Evolutionary conservation across 2,113 vertebrate species (phyloP).

Genomic region (Lepus timidus): DNA sequence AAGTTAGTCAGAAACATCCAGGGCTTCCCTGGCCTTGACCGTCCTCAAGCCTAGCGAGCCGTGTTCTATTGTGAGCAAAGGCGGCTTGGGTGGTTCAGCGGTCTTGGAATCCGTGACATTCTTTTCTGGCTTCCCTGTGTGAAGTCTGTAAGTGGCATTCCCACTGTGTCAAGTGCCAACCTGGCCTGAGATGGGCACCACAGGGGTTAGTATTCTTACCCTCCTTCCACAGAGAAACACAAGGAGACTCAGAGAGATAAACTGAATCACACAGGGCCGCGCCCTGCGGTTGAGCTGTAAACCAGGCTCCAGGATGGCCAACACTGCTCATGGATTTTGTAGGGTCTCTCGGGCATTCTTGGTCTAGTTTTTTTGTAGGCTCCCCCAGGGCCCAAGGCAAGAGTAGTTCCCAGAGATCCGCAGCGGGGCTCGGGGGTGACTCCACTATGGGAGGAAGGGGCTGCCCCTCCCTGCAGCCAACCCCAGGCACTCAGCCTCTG

Average conservation of each 20-base stretch:
- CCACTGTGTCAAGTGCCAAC: background rate
- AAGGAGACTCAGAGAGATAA: background rate
- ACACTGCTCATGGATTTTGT: background rate
- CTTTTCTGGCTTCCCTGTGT: background rate
- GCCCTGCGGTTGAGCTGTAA: background rate
- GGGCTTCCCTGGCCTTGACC: background rate
- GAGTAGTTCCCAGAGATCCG: background rate
- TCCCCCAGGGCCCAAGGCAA: background rate
- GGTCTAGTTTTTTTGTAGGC: background rate
- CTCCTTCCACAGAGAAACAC: background rate
- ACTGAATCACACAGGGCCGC: background rate
- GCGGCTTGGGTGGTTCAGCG: background rate
- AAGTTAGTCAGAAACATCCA: background rate
- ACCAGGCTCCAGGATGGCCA: background rate
- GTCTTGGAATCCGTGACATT: background rate
- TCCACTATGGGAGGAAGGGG: background rate
- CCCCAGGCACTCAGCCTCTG: background rate
- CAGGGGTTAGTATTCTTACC: background rate
- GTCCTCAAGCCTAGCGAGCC: background rate
- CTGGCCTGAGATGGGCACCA: background rate
- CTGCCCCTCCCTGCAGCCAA: background rate
- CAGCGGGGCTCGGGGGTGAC: background rate
- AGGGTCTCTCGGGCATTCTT: background rate
- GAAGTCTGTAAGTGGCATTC: background rate
- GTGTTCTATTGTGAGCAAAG: background rate